Percentiles rank a stretch among this genome's conserved stretches.
Evolutionary conservation across 2,888 invertebrate species (phyloP).

Genomic region (Leuctra nigra): DNA sequence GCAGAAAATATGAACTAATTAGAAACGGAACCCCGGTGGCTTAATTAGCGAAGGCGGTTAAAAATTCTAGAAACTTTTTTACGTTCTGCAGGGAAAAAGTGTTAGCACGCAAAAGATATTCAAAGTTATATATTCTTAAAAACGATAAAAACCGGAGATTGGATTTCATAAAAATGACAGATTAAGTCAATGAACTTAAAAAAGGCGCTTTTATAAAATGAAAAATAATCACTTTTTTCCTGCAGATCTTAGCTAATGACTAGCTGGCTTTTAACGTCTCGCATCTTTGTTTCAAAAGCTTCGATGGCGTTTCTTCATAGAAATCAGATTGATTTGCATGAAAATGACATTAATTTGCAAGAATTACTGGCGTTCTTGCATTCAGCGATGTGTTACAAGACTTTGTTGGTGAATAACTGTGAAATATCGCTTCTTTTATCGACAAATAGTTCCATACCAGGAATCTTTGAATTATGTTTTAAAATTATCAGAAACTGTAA

Average conservation of each 20-base stretch:
- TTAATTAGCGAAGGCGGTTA: background rate
- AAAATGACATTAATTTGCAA: background rate
- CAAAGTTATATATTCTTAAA: background rate
- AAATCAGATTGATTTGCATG: background rate
- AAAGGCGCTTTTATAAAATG: background rate
- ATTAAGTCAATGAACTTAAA: background rate
- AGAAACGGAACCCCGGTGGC: background rate
- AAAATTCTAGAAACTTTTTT: background rate
- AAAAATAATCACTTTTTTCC: background rate
- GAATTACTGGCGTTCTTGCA: too few relatives aligned
- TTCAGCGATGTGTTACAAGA: too few relatives aligned
- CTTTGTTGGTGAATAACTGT: too few relatives aligned
- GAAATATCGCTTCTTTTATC: too few relatives aligned
- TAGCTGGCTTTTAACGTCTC: too few relatives aligned
- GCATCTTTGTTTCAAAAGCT: too few relatives aligned
- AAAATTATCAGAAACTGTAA: too few relatives aligned
- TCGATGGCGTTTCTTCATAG: background rate
- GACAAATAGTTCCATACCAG: too few relatives aligned
- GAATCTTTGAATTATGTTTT: too few relatives aligned
- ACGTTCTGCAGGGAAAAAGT: background rate
- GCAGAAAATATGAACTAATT: background rate
- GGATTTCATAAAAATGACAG: constrained; percentile 12
- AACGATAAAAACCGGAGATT: background rate
- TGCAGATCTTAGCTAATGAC: too few relatives aligned
- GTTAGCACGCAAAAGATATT: background rate